A percentile compares a stretch with the other conserved stretches of the same genome.
Conservation (phyloP, 1,140 invertebrate genomes). For the Hyles euphorbiae region DNA sequence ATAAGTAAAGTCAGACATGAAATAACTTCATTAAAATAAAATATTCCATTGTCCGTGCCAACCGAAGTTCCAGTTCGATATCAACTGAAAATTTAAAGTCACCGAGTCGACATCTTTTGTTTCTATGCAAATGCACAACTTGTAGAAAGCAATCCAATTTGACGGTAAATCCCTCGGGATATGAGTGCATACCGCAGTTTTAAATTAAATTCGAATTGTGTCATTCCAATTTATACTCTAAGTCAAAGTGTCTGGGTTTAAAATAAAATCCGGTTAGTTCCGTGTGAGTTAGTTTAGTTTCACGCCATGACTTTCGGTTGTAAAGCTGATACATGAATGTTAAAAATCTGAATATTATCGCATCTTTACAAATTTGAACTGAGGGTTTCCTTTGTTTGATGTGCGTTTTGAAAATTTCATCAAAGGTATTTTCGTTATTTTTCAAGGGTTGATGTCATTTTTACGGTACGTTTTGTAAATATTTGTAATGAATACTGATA, state of each 20-base stretch:
- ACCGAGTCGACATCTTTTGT: conserved; percentile 23
- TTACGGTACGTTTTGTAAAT: background rate
- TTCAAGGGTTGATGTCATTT: too few species aligned
- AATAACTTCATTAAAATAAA: too few species aligned
- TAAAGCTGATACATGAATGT: conserved; percentile 29
- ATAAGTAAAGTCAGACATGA: too few species aligned
- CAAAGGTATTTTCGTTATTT: too few species aligned
- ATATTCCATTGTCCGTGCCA: background rate
- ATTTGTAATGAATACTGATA: too few species aligned
- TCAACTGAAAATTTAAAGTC: background rate
- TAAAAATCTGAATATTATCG: conserved; percentile 17
- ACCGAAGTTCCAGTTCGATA: background rate
- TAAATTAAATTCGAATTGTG: conserved; percentile 46
- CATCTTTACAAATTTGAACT: too few species aligned
- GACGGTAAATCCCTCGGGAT: conserved; percentile 49
- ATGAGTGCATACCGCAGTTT: conserved; percentile 46
- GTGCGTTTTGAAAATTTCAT: too few species aligned
- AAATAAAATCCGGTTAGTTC: conserved; percentile 11
- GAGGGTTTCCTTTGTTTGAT: too few species aligned
- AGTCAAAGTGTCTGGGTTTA: conserved; percentile 17
- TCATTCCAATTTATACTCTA: conserved; percentile 31
- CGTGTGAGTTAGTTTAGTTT: conserved; percentile 25
- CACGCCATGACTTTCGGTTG: conserved; percentile 25
- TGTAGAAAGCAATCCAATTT: conserved; percentile 59
- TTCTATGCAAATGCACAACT: conserved; percentile 54